These are phyloP conservation scores for Sarcophaga caerulescens DNA, from an alignment of 2,888 invertebrate genomes.

Conservation along the genomic window DNA sequence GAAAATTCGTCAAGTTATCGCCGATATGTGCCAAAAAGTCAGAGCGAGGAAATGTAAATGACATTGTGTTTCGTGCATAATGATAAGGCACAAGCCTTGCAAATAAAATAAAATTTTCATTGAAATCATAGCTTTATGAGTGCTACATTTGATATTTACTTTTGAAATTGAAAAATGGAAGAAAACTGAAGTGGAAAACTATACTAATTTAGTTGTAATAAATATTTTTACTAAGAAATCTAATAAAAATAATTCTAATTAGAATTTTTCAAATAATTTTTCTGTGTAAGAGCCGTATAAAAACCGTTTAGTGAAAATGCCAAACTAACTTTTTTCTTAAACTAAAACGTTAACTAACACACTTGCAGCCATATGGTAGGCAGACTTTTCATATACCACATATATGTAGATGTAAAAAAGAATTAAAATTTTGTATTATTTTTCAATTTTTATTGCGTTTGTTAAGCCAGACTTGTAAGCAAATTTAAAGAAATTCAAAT, in stretches of 20 bases:
- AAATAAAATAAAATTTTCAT: no score
- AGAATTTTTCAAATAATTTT: background rate
- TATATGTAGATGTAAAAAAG: background rate
- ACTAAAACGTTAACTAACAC: background rate
- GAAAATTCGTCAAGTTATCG: no score
- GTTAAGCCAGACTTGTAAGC: background rate
- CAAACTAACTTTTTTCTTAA: constrained; percentile 43
- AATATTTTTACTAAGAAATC: background rate
- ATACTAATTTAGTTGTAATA: background rate
- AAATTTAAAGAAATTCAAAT: constrained; percentile 10
- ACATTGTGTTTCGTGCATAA: no score
- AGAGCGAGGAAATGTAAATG: no score
- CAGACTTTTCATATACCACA: no score
- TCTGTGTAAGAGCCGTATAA: constrained; percentile 49
- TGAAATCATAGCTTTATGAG: no score
- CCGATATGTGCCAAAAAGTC: no score
- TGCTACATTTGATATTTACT: no score
- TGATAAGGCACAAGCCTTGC: no score
- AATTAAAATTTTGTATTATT: background rate
- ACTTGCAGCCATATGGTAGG: background rate
- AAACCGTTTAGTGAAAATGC: constrained; percentile 32
- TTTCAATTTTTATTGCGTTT: no score
- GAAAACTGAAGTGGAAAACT: background rate
- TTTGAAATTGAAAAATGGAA: no score
- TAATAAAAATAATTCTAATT: no score